Evolutionary conservation across 2,113 vertebrate species (phyloP).

Genomic region (Salvelinus namaycush): DNA sequence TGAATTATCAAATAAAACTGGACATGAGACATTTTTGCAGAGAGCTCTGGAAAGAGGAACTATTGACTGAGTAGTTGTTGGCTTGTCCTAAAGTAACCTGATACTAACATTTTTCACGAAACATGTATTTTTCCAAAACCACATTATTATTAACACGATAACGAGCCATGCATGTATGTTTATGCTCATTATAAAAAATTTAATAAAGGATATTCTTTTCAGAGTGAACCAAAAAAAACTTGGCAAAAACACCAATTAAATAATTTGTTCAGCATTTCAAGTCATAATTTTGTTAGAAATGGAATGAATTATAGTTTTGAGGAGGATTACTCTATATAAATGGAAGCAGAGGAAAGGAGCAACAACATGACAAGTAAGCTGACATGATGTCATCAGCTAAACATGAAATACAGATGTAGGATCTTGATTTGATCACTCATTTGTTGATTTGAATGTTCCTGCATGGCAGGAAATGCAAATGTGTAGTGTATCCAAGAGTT

Average conservation of each 20-base stretch:
- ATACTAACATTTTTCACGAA: neutral
- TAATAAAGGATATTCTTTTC: no score
- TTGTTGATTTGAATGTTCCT: no score
- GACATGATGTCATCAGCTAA: neutral
- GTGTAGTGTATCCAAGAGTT: no score
- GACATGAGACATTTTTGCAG: conserved; percentile 18
- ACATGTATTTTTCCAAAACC: neutral
- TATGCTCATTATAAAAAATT: no score
- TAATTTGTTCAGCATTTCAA: neutral
- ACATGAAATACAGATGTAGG: neutral
- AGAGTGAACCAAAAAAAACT: neutral
- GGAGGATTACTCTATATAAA: neutral
- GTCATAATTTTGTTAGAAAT: neutral
- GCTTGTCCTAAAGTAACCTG: conserved; percentile 29
- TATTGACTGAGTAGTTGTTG: neutral
- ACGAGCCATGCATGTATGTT: no score
- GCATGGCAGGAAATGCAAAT: no score
- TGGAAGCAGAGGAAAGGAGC: neutral
- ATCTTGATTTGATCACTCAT: no score
- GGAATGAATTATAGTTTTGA: neutral
- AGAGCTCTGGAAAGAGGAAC: conserved; percentile 27
- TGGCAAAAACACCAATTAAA: neutral
- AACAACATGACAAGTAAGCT: neutral
- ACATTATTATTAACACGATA: neutral
- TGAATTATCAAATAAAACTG: conserved; percentile 17